Percentiles rank a stretch among this genome's conserved stretches.
phyloP scores from a whole-genome alignment of 2,888 invertebrate genomes.

The Amphimallon solstitiale region DNA sequence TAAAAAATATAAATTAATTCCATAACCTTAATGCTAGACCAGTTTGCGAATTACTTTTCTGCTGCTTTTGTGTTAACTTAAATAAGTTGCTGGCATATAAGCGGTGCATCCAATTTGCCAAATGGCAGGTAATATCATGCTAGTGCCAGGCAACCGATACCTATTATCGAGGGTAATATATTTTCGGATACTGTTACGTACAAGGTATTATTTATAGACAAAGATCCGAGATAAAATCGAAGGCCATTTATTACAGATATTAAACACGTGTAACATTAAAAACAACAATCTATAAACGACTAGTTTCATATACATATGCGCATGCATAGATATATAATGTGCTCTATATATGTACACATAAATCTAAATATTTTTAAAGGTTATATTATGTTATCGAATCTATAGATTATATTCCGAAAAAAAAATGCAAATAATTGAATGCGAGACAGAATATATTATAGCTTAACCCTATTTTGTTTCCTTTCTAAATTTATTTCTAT shows the following conservation, averaged over 20 bases:
- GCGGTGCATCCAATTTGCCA: background rate
- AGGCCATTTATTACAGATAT: conserved; percentile 13
- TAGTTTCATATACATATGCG: background rate
- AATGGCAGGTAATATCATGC: background rate
- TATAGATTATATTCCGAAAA: too few species aligned
- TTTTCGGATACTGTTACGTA: conserved; percentile 1
- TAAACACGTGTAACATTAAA: conserved; percentile 3
- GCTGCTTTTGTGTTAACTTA: too few species aligned
- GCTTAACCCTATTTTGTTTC: too few species aligned
- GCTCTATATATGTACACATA: background rate
- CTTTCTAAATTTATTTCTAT: too few species aligned
- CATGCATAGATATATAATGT: background rate
- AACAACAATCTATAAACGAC: background rate
- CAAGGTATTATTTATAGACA: conserved; percentile 3
- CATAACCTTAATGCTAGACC: too few species aligned
- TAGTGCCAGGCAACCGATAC: background rate
- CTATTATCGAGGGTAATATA: conserved; percentile 7
- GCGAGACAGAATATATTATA: too few species aligned
- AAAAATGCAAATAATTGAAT: too few species aligned
- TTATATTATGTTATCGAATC: too few species aligned
- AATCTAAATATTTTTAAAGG: too few species aligned
- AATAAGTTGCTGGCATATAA: too few species aligned
- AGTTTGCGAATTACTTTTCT: too few species aligned
- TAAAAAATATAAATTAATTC: too few species aligned
- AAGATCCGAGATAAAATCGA: conserved; percentile 19